Evolutionary conservation across 2,797 vertebrate species (phyloP).

Genomic region (Tokudaia tokunoshimensis): DNA sequence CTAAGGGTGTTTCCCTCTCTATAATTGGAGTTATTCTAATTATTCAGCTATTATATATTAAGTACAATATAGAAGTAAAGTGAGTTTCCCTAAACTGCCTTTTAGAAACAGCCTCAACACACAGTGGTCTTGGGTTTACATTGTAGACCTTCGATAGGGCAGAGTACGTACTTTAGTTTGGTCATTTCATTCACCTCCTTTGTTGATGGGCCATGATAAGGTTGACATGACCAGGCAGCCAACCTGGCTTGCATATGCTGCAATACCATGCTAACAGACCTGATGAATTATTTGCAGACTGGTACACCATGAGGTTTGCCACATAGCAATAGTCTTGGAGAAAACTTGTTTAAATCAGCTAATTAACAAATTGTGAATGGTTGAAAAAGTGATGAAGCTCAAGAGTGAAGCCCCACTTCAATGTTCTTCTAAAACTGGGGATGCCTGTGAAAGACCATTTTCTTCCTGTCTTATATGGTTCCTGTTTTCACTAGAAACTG

Average conservation of each 20-base stretch:
- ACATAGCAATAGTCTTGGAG: not conserved
- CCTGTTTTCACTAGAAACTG: conserved; percentile 27
- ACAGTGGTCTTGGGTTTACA: not conserved
- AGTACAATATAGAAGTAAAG: not conserved
- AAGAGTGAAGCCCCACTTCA: not conserved
- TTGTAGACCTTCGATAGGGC: not conserved
- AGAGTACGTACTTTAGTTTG: not conserved
- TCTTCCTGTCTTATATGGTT: not conserved
- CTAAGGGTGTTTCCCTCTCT: not conserved
- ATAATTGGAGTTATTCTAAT: not conserved
- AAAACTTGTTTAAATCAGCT: not conserved
- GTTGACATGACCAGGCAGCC: not conserved
- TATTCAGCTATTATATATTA: too few relatives aligned
- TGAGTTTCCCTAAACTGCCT: not conserved
- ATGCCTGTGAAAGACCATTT: not conserved
- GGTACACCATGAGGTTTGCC: not conserved
- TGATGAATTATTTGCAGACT: not conserved
- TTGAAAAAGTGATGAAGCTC: not conserved
- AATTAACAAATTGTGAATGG: not conserved
- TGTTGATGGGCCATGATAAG: not conserved
- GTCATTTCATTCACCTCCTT: not conserved
- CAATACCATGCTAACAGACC: not conserved
- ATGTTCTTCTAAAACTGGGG: not conserved
- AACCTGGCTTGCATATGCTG: not conserved
- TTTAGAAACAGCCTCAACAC: not conserved